Base-by-base conservation (phyloP, 2,888 invertebrate genomes). In the Ellobium chinense region DNA sequence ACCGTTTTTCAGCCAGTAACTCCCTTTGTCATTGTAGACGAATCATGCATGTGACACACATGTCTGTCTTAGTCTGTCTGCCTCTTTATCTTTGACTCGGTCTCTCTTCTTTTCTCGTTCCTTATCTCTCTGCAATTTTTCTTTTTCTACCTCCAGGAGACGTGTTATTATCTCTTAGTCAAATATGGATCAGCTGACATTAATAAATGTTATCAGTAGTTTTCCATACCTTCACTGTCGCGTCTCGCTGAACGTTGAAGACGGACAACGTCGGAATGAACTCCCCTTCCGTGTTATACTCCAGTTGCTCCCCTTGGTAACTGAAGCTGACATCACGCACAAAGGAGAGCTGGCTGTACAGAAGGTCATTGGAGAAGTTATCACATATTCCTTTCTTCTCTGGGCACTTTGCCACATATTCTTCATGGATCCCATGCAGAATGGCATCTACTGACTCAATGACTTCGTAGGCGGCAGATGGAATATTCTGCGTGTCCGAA, bases 381-480 rank as follows among this genome's bases (percentile, higher is more conserved):
- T 81, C 60, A 78, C 90, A 90, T 7, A 87, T 69, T 0, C 87
- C 87, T 4, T 66, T 46, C 7, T 36, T 56, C 36, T 73, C 68
- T 0, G 84, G 84, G 77, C 90, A 90, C 0, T 82, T 70, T 21
- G 36, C 54, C 9, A 58, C 68, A 60, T 85, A 84, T 14, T 84
- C 73, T 0, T 77, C 74, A 60, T 88, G 84, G 7, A 89, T 31
- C 1, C 86, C 85, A 68, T 88, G 88, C 5, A 89, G 76, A 2
- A 86, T 73, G 2, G 88, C 74, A 75, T 89, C 89, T 3, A 88
- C 87, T 0, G 84, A 81, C 36, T 80, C 63, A 5, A 90, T 88
- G 12, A 89, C 78, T 29, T 85, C 83, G 18, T 88, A 85, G 1
- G 88, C 86, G n/a, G 68, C 65, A 34, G 84, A 70, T 0, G 80